These are phyloP conservation scores for Ceyx cyanopectus DNA, from an alignment of 2,113 vertebrate genomes.

Conservation along the genomic window DNA sequence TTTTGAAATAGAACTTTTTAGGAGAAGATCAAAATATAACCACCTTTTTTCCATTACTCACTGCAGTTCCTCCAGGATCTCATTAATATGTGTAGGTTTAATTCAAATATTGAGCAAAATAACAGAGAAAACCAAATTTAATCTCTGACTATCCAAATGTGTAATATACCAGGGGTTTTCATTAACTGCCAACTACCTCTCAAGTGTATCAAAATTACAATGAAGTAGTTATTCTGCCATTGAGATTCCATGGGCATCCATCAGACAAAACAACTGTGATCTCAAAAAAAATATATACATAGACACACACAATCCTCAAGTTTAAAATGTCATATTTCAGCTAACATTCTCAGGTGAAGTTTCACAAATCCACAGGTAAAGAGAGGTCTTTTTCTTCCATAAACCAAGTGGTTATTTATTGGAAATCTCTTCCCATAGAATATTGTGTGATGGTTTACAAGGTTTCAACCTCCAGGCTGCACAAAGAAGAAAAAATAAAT, in stretches of 20 bases:
- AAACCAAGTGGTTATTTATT: neutral
- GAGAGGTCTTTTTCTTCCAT: neutral
- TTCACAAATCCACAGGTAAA: neutral
- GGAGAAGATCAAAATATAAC: neutral
- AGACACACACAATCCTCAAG: neutral
- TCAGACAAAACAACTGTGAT: neutral
- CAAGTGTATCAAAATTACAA: neutral
- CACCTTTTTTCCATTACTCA: neutral
- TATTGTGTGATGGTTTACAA: neutral
- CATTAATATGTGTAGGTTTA: neutral
- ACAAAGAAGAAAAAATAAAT: neutral
- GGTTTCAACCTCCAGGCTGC: neutral
- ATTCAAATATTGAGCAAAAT: neutral
- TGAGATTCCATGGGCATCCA: neutral
- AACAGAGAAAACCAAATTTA: neutral
- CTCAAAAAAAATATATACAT: neutral
- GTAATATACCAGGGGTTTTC: neutral
- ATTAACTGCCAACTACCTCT: neutral
- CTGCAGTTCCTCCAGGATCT: neutral
- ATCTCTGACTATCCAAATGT: neutral
- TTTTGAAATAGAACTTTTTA: neutral
- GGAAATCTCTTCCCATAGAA: neutral
- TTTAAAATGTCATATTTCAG: neutral
- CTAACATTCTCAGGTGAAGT: neutral
- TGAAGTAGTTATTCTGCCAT: neutral